Evolutionary conservation across 1,140 invertebrate genomes (phyloP), one percentile per base, ranked within the genome.

Genomic region (Camponotus vicinus): DNA sequence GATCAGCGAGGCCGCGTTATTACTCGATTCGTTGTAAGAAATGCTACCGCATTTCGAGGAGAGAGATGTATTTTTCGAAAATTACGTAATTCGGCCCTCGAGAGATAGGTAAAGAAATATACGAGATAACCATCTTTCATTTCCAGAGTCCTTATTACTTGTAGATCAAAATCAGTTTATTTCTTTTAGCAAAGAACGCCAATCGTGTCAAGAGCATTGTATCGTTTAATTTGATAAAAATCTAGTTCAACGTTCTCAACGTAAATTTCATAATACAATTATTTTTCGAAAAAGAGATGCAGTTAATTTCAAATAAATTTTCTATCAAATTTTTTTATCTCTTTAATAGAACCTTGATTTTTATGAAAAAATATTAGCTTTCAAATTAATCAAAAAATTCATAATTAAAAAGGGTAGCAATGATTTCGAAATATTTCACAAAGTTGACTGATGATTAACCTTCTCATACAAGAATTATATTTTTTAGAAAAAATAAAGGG

Each of bases 1-100:
- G 40, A 71, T 82, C 52, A 45, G n/a, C 40, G 37, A 73, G 55
- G 32, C 18, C n/a, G 55, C 42, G 18, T 83, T 75, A 83, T 83
- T 32, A 55, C 49, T 57, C 57, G 32, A 8, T 75, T 83, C 69
- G 55, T 83, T 83, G 79, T 73, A 71, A 57, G 37, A 52, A 52
- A 15, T 45, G 37, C 55, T 61, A 45, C 18, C 40, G 4, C 40
- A 49, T 21, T 27, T 27, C 27, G 27, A 27, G 27, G 40, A 55
- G 34, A 40, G 42, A 69, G 11, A 11, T n/a, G 34, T 15, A 37
- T 49, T 57, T 37, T 34, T 27, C 11, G 8, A 37, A n/a, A 45
- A 73, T 83, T 61, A 37, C 42, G 3, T 61, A 83, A 45, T 1
- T 61, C 55, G 3, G 3, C 40, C n/a, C 13, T 83, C 27, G 7